Evolutionary conservation across 1,140 invertebrate species (phyloP), one percentile per base, ranked within the genome.

Genomic region (Dinothrombium tinctorium): DNA sequence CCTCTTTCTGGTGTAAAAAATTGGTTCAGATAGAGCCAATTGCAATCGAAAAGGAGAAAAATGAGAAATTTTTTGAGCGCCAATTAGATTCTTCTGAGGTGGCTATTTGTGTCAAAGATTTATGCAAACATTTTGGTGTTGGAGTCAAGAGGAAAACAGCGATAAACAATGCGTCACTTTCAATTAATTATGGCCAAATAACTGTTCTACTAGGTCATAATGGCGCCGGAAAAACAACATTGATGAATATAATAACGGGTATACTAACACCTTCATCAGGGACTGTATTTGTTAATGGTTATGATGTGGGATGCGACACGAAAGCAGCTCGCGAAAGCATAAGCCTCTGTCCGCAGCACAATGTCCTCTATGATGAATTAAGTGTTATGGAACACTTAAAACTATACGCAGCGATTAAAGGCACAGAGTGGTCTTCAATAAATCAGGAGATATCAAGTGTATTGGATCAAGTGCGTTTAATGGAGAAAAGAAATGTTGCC

Each of bases 281-380:
- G 4, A 66, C 64, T n/a, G 72, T 77, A 7, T 54, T 59, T 23
- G 60, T 84, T 3, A 69, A 73, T 48, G 74, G 71, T 20, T 68
- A 67, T 50, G 68, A 74, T 53, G 65, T 76, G 32, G 50, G 56
- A 20, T 62, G 53, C 22, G 53, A 69, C 35, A 60, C 61, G 21
- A 48, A 55, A 7, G 46, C 52, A 19, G 74, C 77, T 3, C 64
- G 80, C n/a, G 55, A 62, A 32, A 73, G 71, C 44, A 59, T 87
- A 0, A 84, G 84, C 0, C 60, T 86, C 2, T 96, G 89, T 59
- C 86, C 86, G 6, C 89, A 95, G 57, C 55, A 56, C 45, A 59
- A 65, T 50, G 56, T 59, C 8, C 48, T 65, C 3, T 55, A 58
- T 44, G 56, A 58, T 7, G 55, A 61, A 21, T 50, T 65, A 2